Evolutionary conservation across 2,888 invertebrate species (phyloP), one percentile per base, ranked within the genome.

Genomic region (Euplexia lucipara): DNA sequence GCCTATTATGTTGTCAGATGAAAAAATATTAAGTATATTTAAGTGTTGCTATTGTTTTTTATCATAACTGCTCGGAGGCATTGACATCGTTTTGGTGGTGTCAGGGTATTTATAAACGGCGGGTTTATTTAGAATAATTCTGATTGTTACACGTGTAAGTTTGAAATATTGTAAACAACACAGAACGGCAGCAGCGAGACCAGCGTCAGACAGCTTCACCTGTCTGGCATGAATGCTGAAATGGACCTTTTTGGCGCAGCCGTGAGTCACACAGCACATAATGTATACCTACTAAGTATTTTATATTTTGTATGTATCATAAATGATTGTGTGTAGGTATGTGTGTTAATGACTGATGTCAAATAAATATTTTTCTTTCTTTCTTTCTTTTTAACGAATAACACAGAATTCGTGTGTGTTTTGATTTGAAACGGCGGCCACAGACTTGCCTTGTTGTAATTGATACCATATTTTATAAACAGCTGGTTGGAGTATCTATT

Each of bases 1-100:
- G 79, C 77, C 85, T 86, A 91, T 92, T 91, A 91, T 89, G 84
- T 83, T 91, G 91, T 91, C 91, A 91, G 86, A 85, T 85, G 81
- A 83, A 84, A 79, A 87, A 87, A 86, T 83, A 83, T 86, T 87
- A 87, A 86, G 79, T 84, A 83, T 79, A 85, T 85, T 85, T 85
- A 86, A 85, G 80, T 83, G 83, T 82, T 81, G 83, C 84, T 83
- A 88, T 87, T 86, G 85, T 86, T 83, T 81, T 83, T 80, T 76
- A 41, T 64, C 65, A 70, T 81, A 81, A 83, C 84, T 85, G 81
- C 72, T 75, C 52, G 68, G 65, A 81, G 81, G 79, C 80, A 82
- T 81, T 85, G 85, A 84, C 84, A 81, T 71, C 48, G 53, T 75
- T 78, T 80, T 78, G 44, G 61, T 37, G 16, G 41, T 54, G 20